These are phyloP conservation scores for Hydriomena furcata DNA, from an alignment of 2,888 invertebrate genomes.

Conservation along the genomic window DNA sequence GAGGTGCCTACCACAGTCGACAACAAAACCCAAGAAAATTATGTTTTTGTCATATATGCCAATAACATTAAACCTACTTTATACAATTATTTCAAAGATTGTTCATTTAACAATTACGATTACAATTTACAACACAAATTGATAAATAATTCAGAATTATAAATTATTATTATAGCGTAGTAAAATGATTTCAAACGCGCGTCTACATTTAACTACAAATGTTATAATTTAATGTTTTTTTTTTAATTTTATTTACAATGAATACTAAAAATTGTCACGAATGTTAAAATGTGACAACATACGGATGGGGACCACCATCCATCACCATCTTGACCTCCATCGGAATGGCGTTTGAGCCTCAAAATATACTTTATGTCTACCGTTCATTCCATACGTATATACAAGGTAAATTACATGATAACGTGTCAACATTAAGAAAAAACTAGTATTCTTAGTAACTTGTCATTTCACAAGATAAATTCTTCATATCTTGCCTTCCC, in stretches of 20 bases:
- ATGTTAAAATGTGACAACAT: constrained; percentile 71
- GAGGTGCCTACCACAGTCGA: constrained; percentile 39
- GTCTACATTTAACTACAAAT: constrained; percentile 62
- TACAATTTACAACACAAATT: constrained; percentile 42
- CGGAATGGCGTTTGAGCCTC: constrained; percentile 60
- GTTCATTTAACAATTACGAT: constrained; percentile 33
- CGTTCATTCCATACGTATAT: constrained; percentile 79
- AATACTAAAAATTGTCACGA: constrained; percentile 65
- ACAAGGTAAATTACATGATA: constrained; percentile 76
- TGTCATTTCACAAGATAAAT: constrained; percentile 48
- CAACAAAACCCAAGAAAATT: constrained; percentile 36
- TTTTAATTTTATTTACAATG: constrained; percentile 67
- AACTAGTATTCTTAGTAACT: constrained; percentile 61
- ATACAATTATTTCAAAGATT: constrained; percentile 67
- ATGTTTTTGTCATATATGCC: constrained; percentile 36
- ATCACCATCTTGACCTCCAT: constrained; percentile 45
- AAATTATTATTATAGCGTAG: constrained; percentile 45
- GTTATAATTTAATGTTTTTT: constrained; percentile 50
- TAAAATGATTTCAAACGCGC: constrained; percentile 56
- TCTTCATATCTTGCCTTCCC: constrained; percentile 49
- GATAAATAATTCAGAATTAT: constrained; percentile 49
- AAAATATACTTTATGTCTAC: constrained; percentile 67
- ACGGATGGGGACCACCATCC: constrained; percentile 55
- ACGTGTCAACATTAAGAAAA: constrained; percentile 71
- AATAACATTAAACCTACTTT: constrained; percentile 76